Evolutionary conservation across 1,140 invertebrate genomes (phyloP).

Genomic region (Hypothenemus hampei): DNA sequence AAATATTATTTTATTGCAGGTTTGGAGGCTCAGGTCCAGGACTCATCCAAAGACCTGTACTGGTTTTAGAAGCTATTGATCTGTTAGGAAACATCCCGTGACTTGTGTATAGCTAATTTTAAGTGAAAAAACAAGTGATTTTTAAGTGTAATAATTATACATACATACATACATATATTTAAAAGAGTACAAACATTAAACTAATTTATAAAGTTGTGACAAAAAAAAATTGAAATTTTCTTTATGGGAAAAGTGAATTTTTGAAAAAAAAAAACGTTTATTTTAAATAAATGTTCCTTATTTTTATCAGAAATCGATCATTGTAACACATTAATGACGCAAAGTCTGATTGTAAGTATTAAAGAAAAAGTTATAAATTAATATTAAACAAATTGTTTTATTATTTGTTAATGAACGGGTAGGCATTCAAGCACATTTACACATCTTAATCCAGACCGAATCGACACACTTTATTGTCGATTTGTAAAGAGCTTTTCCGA

Average conservation of each 20-base stretch:
- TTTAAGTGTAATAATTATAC: conserved; percentile 43
- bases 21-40: conserved; percentile 54
- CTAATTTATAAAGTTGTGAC: conserved; percentile 37
- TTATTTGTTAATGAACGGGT: too few species aligned
- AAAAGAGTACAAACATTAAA: conserved; percentile 40
- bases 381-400: conserved; percentile 22
- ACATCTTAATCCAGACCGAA: too few species aligned
- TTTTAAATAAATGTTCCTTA: conserved; percentile 42
- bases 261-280: conserved; percentile 40
- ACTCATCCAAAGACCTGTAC: conserved; percentile 55
- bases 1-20: conserved; percentile 45
- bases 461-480: conserved; percentile 17
- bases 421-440: too few species aligned
- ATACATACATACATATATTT: too few species aligned
- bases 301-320: conserved; percentile 32
- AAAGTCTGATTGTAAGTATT: conserved; percentile 39
- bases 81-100: background rate
- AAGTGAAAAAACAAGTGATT: conserved; percentile 39
- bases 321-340: conserved; percentile 30
- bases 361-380: conserved; percentile 31
- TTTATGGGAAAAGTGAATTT: conserved; percentile 10
- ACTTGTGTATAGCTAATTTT: conserved; percentile 31
- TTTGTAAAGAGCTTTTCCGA: conserved; percentile 27
- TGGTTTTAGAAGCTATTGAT: conserved; percentile 49
- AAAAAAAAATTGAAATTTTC: conserved; percentile 10